Percentiles rank a stretch among this genome's conserved stretches.
phyloP scores from a whole-genome alignment of 2,888 invertebrate species.

The Phorcus lineatus region DNA sequence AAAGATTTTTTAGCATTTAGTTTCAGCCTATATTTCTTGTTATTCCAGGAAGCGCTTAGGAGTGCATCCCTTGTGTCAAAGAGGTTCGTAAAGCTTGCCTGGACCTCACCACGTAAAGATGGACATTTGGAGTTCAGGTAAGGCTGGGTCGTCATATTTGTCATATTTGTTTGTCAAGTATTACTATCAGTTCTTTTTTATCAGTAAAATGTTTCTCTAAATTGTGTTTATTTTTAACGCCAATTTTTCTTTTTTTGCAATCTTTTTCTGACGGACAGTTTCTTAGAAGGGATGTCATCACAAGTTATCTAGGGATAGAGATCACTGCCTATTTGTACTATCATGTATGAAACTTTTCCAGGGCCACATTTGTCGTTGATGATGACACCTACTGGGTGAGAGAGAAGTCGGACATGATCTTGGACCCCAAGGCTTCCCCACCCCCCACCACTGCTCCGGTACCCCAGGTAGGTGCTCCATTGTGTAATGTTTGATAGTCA shows the following conservation, averaged over 20 bases:
- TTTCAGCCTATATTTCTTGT: too few relatives aligned
- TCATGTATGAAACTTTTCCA: constrained; percentile 34
- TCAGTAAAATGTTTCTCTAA: too few relatives aligned
- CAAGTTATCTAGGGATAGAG: too few relatives aligned
- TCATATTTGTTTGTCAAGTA: too few relatives aligned
- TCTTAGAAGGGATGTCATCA: too few relatives aligned
- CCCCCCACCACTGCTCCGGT: constrained; percentile 45
- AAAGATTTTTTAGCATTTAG: too few relatives aligned
- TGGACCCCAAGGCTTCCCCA: constrained; percentile 51
- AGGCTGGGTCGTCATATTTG: not conserved
- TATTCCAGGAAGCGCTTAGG: constrained; percentile 51
- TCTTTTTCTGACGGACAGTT: too few relatives aligned
- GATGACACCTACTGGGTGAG: constrained; percentile 66
- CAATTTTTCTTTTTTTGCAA: too few relatives aligned
- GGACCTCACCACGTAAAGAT: constrained; percentile 54
- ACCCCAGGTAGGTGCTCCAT: constrained; percentile 40
- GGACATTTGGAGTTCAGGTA: constrained; percentile 68
- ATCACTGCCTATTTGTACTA: too few relatives aligned
- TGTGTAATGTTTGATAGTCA: too few relatives aligned
- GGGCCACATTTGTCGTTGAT: constrained; percentile 64
- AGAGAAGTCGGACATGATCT: constrained; percentile 63
- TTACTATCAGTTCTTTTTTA: too few relatives aligned
- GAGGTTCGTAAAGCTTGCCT: constrained; percentile 52
- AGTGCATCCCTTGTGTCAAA: constrained; percentile 47
- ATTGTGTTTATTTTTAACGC: too few relatives aligned